phyloP scores from a whole-genome alignment of 1,140 invertebrate genomes.

The Daktulosphaira vitifoliae region DNA sequence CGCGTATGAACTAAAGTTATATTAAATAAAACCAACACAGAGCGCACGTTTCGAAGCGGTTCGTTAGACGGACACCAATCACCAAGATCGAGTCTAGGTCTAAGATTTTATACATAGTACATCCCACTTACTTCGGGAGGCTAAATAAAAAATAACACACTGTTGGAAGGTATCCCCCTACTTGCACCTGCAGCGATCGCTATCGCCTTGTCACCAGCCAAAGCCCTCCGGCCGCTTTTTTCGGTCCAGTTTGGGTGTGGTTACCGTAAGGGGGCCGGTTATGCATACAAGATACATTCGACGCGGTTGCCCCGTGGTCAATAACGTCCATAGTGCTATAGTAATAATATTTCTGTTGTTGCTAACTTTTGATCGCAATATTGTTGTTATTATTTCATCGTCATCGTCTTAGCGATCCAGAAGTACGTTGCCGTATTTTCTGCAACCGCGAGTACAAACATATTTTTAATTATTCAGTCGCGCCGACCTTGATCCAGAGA shows the following conservation, averaged over 20 bases:
- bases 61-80: conserved; percentile 32
- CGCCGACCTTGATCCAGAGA: no score
- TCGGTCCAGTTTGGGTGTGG: conserved; percentile 30
- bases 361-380: not conserved
- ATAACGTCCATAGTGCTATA: not conserved
- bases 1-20: not conserved
- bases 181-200: not conserved
- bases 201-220: conserved; percentile 24
- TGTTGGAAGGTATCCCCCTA: conserved; percentile 1
- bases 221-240: conserved; percentile 2
- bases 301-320: conserved; percentile 15
- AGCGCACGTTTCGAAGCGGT: conserved; percentile 26
- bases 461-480: no score
- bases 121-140: conserved; percentile 22
- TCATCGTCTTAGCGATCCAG: not conserved
- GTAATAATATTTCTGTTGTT: not conserved
- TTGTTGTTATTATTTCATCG: conserved; percentile 1
- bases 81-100: not conserved
- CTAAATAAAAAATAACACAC: not conserved
- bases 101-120: conserved; percentile 24
- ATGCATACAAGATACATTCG: not conserved
- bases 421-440: not conserved
- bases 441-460: no score
- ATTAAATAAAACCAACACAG: not conserved
- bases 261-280: conserved; percentile 20